Base-by-base conservation (phyloP, 2,888 invertebrate species). In the Zygogramma bicolorata region DNA sequence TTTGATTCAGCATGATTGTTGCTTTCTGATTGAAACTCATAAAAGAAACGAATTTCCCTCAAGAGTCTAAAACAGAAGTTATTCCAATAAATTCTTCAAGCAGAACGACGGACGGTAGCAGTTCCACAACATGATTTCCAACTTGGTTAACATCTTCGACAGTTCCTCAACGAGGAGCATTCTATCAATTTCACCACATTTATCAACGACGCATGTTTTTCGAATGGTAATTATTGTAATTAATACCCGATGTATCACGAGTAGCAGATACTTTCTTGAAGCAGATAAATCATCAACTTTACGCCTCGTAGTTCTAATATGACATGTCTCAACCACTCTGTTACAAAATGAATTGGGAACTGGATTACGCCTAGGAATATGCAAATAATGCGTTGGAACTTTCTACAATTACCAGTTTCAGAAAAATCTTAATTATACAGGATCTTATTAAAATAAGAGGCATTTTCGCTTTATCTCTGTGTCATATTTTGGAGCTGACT, bases 251-350 rank as follows among this genome's bases (percentile, higher is more conserved):
- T 46, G 69, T 31, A 59, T 65, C 59, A 65, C 58, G 38, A 65
- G 70, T 70, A 70, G 70, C 70, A 42, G 40, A 59, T 49, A 22
- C 22, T 57, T 69, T 40, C 63, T 27, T 29, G 42, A 13, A 15
- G 42, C 13, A 22, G 10, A 70, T 70, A 65, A 70, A 70, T 70
- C 70, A 70, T 70, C 46, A 22, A 59, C 65, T 70, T 49, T 65
- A 65, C 49, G 70, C 70, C 46, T 58, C 59, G 61, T 70, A 70
- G 61, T 70, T 70, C 65, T 65, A 70, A 70, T 70, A 58, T 34
- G 70, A 70, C 70, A 46, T 58, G 70, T 59, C 46, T 34, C 31
- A 65, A 59, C 58, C 59, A 65, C 69, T 31, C 18, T 29, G 25
- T 70, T 60, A 49, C 65, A 70, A 59, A 46, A 46, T 49, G 42